Base-by-base conservation (phyloP, 92 coral and sea anemone species). In the Scolanthus callimorphus region DNA sequence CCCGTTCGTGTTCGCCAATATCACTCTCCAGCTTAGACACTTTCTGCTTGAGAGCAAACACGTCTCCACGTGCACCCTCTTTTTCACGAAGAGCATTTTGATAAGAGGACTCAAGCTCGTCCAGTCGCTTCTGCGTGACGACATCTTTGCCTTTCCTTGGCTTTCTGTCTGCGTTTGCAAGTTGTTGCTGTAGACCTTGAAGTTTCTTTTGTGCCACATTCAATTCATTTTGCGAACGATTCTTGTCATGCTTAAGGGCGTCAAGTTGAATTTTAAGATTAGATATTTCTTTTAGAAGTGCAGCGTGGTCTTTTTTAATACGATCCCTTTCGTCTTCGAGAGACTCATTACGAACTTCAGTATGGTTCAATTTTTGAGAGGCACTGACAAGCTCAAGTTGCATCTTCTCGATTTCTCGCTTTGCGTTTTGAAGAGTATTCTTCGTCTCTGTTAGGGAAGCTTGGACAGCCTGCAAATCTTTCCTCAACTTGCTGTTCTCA, bases 61-160 rank as follows among this genome's bases (percentile, higher is more conserved):
- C 45, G 30, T 87, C 90, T 28, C 85, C 77, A 49, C 72, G 66
- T 11, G 85, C 85, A 10, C 72, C 77, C 51, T 87, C 96, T 28
- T 87, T 87, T 27, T 87, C 96, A 51, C 90, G 72, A 8, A 83
- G 55, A 9, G 81, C 83, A 20, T 59, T 89, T 28, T 87, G 96
- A 25, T 69, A 78, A 0, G 77, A 77, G 10, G 80, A 81, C 50
- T 87, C 96, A 15, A 87, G 74, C 19, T 87, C 96, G n/a, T 74
- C 70, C 17, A 77, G 64, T 60, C 61, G 82, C 73, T 74, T 87
- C 26, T 59, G 52, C 24, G 82, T 69, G 45, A 82, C 79, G 4
- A 71, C 74, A 17, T 87, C 90, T 21, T 77, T 73, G 9, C 59
- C 63, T 39, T 76, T 83, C 25, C 77, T 67, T 21, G 38, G 57